Evolutionary conservation across 92 coral and sea anemone genomes (phyloP), one percentile per base, ranked within the genome.

Genomic region (Actinostola sp.): DNA sequence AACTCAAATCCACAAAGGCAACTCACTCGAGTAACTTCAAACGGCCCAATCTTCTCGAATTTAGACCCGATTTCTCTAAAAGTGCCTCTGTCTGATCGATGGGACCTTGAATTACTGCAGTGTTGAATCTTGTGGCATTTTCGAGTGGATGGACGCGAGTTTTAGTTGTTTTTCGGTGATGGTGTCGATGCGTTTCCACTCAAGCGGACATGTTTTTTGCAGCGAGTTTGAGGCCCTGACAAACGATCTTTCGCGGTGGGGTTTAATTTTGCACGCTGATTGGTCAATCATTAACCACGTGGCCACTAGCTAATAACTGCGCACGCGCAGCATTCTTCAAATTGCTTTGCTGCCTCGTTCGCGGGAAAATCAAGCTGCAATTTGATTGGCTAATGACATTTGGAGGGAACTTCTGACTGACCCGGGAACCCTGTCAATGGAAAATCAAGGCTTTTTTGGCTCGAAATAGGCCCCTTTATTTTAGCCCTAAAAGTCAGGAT

Each of bases 171-270:
- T 77, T 35, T 70, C 23, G 49, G 59, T 57, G 63, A 69, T 75
- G 35, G 28, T 71, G 30, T 75, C 72, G 75, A 67, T 55, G 63
- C 35, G 54, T 83, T 84, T 73, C 72, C 88, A 78, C 66, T 77
- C 64, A 85, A 87, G 97, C 92, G 92, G 97, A 87, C 97, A 91
- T 91, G 92, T 91, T 91, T 71, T 91, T 91, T 91, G 92, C 97
- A 91, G 87, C 89, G 84, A 87, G 85, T 69, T 90, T 68, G 59
- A 84, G 90, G 90, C 97, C 97, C 97, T 89, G 98, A 88, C 98
- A 95, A 95, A 92, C 94, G 99, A 95, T 89, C 99, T 95, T 68
- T 95, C 99, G 99, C 99, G 99, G 99, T 95, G 99, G 99, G 99
- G 97, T 91, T 89, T 85, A 89, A 95, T 92, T 79, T 92, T 82